phyloP scores from a whole-genome alignment of 2,888 invertebrate species.

The Metallyticus violacea region DNA sequence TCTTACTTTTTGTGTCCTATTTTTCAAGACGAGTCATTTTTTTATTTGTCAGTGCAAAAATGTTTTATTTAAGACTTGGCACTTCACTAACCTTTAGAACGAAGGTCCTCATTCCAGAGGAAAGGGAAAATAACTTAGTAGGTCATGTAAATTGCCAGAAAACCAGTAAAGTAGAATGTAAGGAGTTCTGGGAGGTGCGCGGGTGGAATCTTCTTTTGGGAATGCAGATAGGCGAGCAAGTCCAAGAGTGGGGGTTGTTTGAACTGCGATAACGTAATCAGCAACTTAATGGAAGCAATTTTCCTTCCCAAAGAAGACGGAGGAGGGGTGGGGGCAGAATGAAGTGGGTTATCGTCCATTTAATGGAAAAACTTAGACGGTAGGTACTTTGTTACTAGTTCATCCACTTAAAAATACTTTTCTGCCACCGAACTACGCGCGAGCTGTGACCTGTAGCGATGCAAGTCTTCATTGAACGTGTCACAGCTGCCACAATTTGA shows the following conservation, averaged over 20 bases:
- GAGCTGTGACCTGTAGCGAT: neutral
- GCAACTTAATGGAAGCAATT: constrained; percentile 5
- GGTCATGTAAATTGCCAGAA: neutral
- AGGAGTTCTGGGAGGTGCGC: neutral
- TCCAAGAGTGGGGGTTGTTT: neutral
- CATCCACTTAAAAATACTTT: neutral
- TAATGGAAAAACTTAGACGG: constrained; percentile 1
- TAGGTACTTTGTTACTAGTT: neutral
- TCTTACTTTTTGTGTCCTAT: no score
- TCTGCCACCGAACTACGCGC: neutral
- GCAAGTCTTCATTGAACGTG: no score
- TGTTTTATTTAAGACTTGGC: neutral
- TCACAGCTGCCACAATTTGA: no score
- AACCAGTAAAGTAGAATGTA: neutral
- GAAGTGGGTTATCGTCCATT: constrained; percentile 12
- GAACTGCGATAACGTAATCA: constrained; percentile 8
- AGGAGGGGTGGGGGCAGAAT: neutral
- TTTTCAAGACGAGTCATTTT: no score
- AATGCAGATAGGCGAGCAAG: neutral
- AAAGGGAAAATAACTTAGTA: neutral
- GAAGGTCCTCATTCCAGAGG: no score
- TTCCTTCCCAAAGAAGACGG: neutral
- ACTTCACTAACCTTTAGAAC: neutral
- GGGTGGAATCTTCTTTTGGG: no score
- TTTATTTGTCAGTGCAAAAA: neutral